phyloP scores from a whole-genome alignment of 2,888 invertebrate genomes.

The Oxycera nigricornis region DNA sequence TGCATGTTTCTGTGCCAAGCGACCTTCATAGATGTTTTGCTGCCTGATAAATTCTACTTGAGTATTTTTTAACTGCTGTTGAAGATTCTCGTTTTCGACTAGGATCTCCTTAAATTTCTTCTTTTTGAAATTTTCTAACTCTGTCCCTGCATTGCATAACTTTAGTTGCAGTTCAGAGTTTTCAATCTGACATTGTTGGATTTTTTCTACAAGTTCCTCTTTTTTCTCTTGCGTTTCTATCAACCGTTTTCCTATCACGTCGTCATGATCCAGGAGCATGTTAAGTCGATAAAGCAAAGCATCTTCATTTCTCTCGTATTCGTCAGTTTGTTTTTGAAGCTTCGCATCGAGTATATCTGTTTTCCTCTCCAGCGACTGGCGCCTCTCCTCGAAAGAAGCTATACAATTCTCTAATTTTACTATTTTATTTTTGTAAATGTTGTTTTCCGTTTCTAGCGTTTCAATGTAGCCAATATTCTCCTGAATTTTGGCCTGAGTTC shows the following conservation, averaged over 20 bases:
- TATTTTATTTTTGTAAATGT: conserved; percentile 70
- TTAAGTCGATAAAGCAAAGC: conserved; percentile 69
- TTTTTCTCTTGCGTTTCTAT: conserved; percentile 66
- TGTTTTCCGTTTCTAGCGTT: conserved; percentile 72
- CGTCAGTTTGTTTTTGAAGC: conserved; percentile 67
- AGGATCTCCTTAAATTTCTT: conserved; percentile 61
- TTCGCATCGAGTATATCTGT: conserved; percentile 69
- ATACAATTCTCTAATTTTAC: conserved; percentile 72
- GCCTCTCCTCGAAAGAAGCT: conserved; percentile 67
- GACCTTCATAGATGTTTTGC: conserved; percentile 60
- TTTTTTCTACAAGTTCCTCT: conserved; percentile 62
- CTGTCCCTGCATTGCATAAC: conserved; percentile 61
- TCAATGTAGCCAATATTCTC: conserved; percentile 79
- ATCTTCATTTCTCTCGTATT: conserved; percentile 70
- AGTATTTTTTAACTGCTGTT: conserved; percentile 60
- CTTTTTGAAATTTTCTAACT: conserved; percentile 58
- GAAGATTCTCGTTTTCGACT: conserved; percentile 52
- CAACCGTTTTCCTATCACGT: conserved; percentile 68
- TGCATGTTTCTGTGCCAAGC: conserved; percentile 59
- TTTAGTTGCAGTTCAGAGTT: conserved; percentile 60
- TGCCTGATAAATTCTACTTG: conserved; percentile 64
- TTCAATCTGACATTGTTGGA: conserved; percentile 63
- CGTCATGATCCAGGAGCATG: conserved; percentile 69
- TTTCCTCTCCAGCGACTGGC: conserved; percentile 68
- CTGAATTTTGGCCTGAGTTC: conserved; percentile 71